phyloP scores from a whole-genome alignment of 2,888 invertebrate species.

The Troilus luridus region DNA sequence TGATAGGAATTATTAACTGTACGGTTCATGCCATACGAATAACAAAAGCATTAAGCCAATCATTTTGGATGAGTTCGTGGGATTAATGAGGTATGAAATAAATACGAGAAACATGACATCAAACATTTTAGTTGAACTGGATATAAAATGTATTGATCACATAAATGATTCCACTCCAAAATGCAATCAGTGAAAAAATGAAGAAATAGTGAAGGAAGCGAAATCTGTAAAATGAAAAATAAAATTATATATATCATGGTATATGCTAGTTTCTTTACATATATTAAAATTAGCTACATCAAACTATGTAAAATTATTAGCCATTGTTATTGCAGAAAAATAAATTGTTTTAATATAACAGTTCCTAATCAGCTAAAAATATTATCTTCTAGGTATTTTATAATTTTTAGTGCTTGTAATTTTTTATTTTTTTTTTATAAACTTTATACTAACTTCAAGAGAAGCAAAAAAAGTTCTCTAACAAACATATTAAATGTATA shows the following conservation, averaged over 20 bases:
- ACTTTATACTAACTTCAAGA: too few species aligned
- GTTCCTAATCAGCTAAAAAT: too few species aligned
- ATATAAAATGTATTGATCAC: background rate
- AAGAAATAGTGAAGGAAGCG: background rate
- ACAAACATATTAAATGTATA: too few species aligned
- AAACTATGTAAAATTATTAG: too few species aligned
- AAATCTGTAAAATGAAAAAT: slow-evolving; percentile 33
- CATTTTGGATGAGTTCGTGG: background rate
- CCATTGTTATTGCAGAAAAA: too few species aligned
- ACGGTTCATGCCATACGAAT: background rate
- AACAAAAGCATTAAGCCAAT: background rate
- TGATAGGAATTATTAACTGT: background rate
- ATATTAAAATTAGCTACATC: background rate
- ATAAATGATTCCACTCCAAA: slow-evolving; percentile 14
- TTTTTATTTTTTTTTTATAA: too few species aligned
- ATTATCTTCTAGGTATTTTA: too few species aligned
- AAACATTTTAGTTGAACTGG: background rate
- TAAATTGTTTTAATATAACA: too few species aligned
- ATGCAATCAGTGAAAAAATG: background rate
- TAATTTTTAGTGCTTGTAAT: too few species aligned
- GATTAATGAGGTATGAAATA: too few species aligned
- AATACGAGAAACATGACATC: background rate
- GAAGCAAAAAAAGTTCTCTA: too few species aligned
- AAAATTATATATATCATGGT: background rate
- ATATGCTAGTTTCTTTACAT: background rate